phyloP scores from a whole-genome alignment of 2,113 vertebrate genomes.

The Emydura subglobosa region DNA sequence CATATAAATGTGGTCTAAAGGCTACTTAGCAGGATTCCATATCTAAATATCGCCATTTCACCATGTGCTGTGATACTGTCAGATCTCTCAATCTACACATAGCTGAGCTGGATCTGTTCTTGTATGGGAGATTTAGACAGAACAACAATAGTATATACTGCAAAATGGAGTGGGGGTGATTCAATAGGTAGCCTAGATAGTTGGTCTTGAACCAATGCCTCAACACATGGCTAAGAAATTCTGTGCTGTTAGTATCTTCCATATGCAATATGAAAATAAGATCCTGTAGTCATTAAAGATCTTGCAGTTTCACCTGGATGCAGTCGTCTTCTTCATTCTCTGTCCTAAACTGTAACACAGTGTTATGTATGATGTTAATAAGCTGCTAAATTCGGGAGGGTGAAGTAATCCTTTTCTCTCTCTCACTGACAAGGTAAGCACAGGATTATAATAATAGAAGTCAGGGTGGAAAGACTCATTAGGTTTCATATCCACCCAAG shows the following conservation, averaged over 20 bases:
- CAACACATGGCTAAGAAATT: background rate
- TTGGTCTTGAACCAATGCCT: rapidly evolving
- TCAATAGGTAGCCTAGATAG: background rate
- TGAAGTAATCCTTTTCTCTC: background rate
- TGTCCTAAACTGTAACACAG: background rate
- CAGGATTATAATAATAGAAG: background rate
- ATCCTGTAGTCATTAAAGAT: background rate
- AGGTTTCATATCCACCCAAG: background rate
- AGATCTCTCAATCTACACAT: background rate
- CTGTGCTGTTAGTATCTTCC: background rate
- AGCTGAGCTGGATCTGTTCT: background rate
- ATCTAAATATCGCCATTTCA: background rate
- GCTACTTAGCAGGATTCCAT: background rate
- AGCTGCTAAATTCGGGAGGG: background rate
- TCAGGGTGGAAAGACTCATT: background rate
- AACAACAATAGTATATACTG: background rate
- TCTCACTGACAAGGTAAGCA: background rate
- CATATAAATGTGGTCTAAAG: background rate
- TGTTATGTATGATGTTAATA: rapidly evolving
- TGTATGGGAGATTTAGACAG: background rate
- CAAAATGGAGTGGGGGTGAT: background rate
- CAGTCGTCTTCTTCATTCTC: background rate
- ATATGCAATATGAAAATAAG: too few relatives aligned
- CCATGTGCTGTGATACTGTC: rapidly evolving
- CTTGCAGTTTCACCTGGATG: background rate